Conservation (phyloP, 2,113 vertebrate genomes). For the Gavia stellata region DNA sequence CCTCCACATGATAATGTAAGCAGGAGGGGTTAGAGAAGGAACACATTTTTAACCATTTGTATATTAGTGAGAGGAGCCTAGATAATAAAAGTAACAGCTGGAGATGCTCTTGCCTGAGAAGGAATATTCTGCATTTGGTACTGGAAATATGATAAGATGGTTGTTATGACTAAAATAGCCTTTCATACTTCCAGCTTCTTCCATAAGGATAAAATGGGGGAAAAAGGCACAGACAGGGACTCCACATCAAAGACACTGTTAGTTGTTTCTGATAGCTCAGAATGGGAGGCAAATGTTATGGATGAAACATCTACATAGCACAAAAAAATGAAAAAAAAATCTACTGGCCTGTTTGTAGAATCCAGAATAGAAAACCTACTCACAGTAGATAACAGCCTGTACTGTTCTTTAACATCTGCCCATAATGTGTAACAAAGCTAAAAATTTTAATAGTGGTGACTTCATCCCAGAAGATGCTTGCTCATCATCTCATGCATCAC, state of each 20-base stretch:
- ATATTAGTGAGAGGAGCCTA: not conserved
- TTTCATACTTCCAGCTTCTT: not conserved
- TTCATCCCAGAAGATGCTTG: constrained; percentile 1
- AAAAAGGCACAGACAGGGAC: not conserved
- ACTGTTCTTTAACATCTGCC: constrained; percentile 28
- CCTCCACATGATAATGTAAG: not conserved
- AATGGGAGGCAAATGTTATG: not conserved
- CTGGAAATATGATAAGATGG: not conserved
- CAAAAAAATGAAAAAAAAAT: not conserved
- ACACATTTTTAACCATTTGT: not conserved
- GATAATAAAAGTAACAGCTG: not conserved
- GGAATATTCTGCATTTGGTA: not conserved
- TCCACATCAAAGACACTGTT: not conserved
- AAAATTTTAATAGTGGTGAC: constrained; percentile 3
- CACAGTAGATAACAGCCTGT: not conserved
- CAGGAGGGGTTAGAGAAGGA: not conserved
- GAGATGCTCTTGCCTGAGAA: not conserved
- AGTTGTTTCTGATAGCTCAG: not conserved
- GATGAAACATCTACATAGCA: not conserved
- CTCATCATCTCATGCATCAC: not conserved
- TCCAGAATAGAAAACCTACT: not conserved
- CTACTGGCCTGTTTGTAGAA: not conserved
- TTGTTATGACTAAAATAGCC: not conserved
- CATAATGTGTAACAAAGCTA: constrained; percentile 10
- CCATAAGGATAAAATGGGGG: not conserved